phyloP scores from a whole-genome alignment of 2,113 vertebrate species.

The Sylvietta virens region DNA sequence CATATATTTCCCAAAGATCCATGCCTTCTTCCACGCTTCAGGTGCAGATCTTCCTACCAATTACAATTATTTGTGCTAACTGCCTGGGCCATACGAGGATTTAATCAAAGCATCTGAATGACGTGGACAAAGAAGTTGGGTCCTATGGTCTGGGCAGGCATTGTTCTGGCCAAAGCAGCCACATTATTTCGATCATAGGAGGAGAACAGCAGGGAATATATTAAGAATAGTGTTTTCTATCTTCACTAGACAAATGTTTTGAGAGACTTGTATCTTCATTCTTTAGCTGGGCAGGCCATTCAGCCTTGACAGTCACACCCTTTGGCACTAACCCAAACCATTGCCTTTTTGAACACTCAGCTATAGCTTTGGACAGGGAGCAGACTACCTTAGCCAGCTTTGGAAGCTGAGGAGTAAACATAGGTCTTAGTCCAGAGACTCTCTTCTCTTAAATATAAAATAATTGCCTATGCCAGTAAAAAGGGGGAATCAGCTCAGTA shows the following conservation, averaged over 20 bases:
- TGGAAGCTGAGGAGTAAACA: background rate
- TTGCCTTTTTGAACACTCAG: background rate
- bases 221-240: background rate
- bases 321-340: background rate
- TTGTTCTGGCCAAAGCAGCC: background rate
- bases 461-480: background rate
- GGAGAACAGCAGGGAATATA: background rate
- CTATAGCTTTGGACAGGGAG: background rate
- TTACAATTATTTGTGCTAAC: background rate
- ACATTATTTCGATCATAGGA: background rate
- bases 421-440: background rate
- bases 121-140: background rate
- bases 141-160: background rate
- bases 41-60: background rate
- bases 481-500: background rate
- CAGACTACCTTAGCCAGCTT: background rate
- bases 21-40: background rate
- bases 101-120: background rate
- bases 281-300: background rate
- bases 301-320: background rate
- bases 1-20: background rate
- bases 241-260: background rate
- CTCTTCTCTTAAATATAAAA: background rate
- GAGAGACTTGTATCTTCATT: background rate
- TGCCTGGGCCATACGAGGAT: background rate